These are phyloP conservation scores for Malurus elegans DNA, from an alignment of 2,113 vertebrate genomes.

Conservation along the genomic window DNA sequence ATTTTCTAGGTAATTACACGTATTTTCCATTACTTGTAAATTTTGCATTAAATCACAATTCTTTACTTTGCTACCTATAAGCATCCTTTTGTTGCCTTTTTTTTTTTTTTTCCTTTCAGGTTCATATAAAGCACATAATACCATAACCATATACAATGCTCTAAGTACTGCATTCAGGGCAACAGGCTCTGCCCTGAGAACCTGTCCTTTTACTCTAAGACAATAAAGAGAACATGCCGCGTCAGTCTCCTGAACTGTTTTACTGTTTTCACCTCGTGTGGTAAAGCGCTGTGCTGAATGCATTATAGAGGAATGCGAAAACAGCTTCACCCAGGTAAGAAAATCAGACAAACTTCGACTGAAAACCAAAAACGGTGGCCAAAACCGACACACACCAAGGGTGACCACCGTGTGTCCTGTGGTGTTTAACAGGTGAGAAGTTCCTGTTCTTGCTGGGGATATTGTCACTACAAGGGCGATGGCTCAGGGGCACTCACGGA, in stretches of 20 bases:
- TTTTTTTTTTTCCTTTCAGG: background rate
- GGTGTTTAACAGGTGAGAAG: background rate
- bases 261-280: background rate
- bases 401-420: too few species aligned
- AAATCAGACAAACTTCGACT: background rate
- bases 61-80: background rate
- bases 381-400: background rate
- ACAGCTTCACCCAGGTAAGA: background rate
- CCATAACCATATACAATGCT: background rate
- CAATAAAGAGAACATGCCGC: background rate
- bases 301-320: fast-evolving
- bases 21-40: background rate
- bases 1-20: background rate
- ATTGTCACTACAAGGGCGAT: background rate
- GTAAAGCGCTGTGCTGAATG: background rate
- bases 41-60: background rate
- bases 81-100: background rate
- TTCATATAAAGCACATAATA: background rate
- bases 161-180: background rate
- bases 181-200: background rate
- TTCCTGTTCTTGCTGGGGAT: background rate
- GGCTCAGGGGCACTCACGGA: too few species aligned
- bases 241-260: background rate
- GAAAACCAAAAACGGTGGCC: background rate
- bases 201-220: background rate